Base-by-base conservation (phyloP, 2,113 vertebrate genomes). In the Dasyurus viverrinus region DNA sequence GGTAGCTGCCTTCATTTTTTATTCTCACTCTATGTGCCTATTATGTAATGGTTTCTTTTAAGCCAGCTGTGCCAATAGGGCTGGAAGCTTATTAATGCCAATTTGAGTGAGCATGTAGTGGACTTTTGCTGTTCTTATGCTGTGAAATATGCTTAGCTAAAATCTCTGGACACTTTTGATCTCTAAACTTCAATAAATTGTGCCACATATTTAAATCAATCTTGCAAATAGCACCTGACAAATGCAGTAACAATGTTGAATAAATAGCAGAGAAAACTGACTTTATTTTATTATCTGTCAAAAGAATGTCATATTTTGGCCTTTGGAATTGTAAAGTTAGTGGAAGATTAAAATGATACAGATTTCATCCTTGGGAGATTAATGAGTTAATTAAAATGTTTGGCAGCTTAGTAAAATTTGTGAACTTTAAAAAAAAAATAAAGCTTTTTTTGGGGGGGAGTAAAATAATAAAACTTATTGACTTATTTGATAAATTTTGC, bases 131-230 rank as follows among this genome's bases (percentile, higher is more conserved):
- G 95, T 90, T 95, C 54, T 95, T 93, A 84, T 89, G 92, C 92
- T 89, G 92, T 89, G 93, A 96, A 90, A 90, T 14, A 26, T 91
- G 76, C 90, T 95, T 95, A 26, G 92, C 90, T 57, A 92, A 91
- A 92, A 95, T 95, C 94, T 97, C 96, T 97, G 97, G 95, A 96
- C 7, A 60, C 57, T 53, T 50, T 52, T 97, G 95, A 91, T 90
- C 9, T 90, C 50, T 90, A 90, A 90, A 90, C 46, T 50, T 48
- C 8, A 48, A 24, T 30, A 50, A 23, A 95, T 94, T 97, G 93
- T 96, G 95, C 97, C 97, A 97, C 53, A 90, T 84, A 76, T 96
- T 93, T 95, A 96, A 96, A 93, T 96, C 94, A 95, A 89, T n/a
- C 55, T 96, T 91, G 2, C 76, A 89, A n/a, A 97, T 91, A 97